A percentile compares a stretch with the other conserved stretches of the same genome.
Conservation (phyloP, 2,888 invertebrate genomes). For the Allacma fusca region DNA sequence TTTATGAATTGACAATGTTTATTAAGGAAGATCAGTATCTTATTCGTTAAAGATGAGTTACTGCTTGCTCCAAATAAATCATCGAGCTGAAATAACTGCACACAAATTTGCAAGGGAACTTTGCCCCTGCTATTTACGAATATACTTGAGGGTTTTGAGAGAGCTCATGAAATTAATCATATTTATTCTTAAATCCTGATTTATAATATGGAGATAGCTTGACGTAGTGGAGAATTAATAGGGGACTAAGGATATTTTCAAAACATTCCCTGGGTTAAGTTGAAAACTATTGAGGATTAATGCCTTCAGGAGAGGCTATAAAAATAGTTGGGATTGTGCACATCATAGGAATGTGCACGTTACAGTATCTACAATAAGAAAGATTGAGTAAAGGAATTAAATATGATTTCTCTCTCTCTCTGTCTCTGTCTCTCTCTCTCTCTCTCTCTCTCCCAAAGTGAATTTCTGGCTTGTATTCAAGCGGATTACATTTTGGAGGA, state of each 20-base stretch:
- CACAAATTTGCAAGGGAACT: too few species aligned
- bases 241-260: background rate
- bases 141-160: too few species aligned
- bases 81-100: too few species aligned
- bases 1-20: too few species aligned
- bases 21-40: too few species aligned
- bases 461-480: background rate
- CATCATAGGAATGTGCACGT: too few species aligned
- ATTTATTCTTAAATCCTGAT: background rate
- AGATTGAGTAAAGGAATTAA: background rate
- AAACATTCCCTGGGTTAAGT: background rate
- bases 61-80: too few species aligned
- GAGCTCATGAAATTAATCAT: background rate
- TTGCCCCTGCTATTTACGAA: too few species aligned
- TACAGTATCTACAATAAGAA: background rate
- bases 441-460: background rate
- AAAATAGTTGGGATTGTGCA: too few species aligned
- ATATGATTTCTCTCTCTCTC: background rate
- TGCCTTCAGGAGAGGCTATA: background rate
- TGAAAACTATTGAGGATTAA: constrained; percentile 9
- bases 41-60: too few species aligned
- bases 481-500: constrained; percentile 1
- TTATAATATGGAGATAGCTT: background rate
- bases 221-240: background rate
- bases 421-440: too few species aligned